Evolutionary conservation across 2,113 vertebrate genomes (phyloP).

Genomic region (Fulica atra): DNA sequence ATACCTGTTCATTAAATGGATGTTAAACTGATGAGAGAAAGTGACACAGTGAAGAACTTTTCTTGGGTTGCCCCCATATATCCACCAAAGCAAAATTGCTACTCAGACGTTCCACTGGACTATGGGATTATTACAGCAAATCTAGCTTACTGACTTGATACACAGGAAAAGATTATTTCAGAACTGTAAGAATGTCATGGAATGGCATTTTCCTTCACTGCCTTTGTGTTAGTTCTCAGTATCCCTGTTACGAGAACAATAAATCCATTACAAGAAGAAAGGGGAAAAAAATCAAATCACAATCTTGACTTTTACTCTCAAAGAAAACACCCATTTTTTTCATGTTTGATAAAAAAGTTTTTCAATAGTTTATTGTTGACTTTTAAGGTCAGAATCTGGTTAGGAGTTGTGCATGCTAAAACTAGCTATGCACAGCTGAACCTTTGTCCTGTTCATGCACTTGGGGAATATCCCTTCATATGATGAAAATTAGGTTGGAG

Average conservation of each 20-base stretch:
- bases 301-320: not conserved
- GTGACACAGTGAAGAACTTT: not conserved
- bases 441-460: not conserved
- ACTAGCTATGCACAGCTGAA: not conserved
- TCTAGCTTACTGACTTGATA: not conserved
- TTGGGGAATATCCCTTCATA: not conserved
- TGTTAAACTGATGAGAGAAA: not conserved
- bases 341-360: not conserved
- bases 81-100: not conserved
- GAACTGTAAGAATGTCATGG: not conserved
- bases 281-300: not conserved
- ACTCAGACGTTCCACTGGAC: not conserved
- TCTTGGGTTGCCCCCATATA: not conserved
- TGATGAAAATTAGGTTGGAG: not conserved
- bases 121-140: not conserved
- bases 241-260: not conserved
- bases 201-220: not conserved
- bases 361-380: not conserved
- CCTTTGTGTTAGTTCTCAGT: not conserved
- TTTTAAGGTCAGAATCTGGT: not conserved
- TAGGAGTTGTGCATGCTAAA: not conserved
- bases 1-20: not conserved
- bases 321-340: not conserved
- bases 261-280: not conserved
- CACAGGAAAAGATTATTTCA: not conserved